Conservation (phyloP, 2,113 vertebrate species). For the Cyanoliseus patagonus region DNA sequence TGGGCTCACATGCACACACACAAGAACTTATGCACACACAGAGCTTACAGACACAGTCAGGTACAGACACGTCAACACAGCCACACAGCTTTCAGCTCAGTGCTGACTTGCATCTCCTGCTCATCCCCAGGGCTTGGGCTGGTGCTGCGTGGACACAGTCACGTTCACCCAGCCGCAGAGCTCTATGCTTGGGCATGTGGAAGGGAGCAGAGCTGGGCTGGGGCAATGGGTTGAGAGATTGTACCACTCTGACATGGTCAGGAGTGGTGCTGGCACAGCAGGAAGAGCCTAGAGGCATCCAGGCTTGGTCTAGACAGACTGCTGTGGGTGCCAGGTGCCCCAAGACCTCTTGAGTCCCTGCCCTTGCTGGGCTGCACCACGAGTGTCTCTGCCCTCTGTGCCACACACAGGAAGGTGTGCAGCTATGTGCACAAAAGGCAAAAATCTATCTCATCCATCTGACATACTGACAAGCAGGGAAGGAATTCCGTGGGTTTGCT, state of each 20-base stretch:
- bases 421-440: conserved; percentile 12
- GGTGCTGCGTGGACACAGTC: background rate
- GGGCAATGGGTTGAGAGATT: background rate
- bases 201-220: background rate
- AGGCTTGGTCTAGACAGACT: accelerated
- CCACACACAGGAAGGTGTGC: background rate
- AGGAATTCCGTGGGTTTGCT: background rate
- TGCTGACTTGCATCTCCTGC: background rate
- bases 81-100: background rate
- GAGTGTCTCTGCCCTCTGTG: background rate
- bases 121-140: background rate
- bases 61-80: background rate
- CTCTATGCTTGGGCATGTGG: accelerated
- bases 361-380: background rate
- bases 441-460: background rate
- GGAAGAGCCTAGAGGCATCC: background rate
- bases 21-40: background rate
- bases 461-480: background rate
- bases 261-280: background rate
- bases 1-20: background rate
- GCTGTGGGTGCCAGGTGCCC: background rate
- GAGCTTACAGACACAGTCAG: background rate
- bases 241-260: background rate
- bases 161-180: background rate
- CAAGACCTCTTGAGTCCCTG: background rate